Base-by-base conservation (phyloP, 2,888 invertebrate genomes). In the Nemoura dubitans region DNA sequence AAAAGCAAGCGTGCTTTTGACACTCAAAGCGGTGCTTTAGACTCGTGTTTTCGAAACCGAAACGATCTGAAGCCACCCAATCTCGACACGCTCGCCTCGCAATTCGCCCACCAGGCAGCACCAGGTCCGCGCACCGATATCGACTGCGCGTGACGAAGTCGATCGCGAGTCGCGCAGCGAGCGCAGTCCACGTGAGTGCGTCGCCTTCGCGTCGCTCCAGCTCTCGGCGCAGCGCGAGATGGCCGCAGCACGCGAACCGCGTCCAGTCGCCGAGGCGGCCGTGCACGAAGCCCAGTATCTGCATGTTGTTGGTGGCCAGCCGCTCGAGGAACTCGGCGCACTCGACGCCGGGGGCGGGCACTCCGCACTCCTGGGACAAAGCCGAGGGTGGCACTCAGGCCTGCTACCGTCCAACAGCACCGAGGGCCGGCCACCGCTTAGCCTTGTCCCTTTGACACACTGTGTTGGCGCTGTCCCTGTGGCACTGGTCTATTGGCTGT, bases 271-370 rank as follows among this genome's bases (percentile, higher is more conserved):
- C 93, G 83, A 93, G 89, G 90, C 93, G 93, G 86, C 93, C 93
- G 89, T 94, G 94, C 81, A 94, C 90, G 91, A 93, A 94, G 2
- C 93, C 93, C 89, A 94, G 92, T 94, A 94, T 94, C 89, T 94
- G 94, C 86, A 94, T 91, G 89, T 94, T 94, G 89, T 94, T 94
- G 0, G 94, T 93, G 59, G 93, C 92, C 1, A 94, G 91, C 89
- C 93, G 93, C 88, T 94, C 93, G 27, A 94, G 91, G 90, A 94
- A 94, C 21, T 27, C 30, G 27, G 26, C 81, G 1, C 85, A 76
- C 81, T 86, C 87, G 1, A 10, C 10, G 0, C 42, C 76, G 25
- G 87, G 76, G n/a, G 26, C 26, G 36, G 36, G n/a, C 83, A 10
- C 26, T 0, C 16, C 7, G n/a, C 42, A 21, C 25, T 30, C 42